Evolutionary conservation across 2,888 invertebrate species (phyloP).

Genomic region (Melieria crassipennis): DNA sequence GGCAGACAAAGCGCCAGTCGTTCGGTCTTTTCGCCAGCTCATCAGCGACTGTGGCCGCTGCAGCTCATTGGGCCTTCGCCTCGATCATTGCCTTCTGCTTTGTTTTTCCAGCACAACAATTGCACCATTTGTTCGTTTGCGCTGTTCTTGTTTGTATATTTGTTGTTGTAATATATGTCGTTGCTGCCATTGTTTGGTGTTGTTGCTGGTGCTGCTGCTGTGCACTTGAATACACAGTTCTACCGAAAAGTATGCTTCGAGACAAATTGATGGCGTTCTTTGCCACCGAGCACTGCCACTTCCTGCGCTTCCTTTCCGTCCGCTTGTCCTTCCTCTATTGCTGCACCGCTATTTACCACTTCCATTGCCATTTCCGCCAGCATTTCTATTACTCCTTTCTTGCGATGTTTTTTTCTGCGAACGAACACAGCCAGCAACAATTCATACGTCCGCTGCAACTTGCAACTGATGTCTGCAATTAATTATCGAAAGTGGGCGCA

Average conservation of each 20-base stretch:
- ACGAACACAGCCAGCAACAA: conserved; percentile 37
- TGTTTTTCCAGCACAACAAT: too few relatives aligned
- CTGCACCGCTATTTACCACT: neutral
- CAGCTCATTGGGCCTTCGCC: too few relatives aligned
- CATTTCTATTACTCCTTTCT: conserved; percentile 29
- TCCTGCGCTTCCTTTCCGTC: neutral
- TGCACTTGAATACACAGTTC: conserved; percentile 37
- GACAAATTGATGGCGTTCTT: conserved; percentile 58
- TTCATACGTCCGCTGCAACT: conserved; percentile 50
- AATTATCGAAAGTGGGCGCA: conserved; percentile 64
- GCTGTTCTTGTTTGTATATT: too few relatives aligned
- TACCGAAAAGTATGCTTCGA: conserved; percentile 48
- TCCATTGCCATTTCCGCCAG: neutral
- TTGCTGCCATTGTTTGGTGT: neutral
- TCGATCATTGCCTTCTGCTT: too few relatives aligned
- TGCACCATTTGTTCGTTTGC: too few relatives aligned
- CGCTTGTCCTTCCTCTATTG: neutral
- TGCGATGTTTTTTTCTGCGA: conserved; percentile 31
- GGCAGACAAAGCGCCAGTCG: too few relatives aligned
- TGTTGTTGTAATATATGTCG: neutral
- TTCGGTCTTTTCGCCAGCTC: too few relatives aligned
- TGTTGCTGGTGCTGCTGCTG: conserved; percentile 2
- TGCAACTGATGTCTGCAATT: conserved; percentile 65
- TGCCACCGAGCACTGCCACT: conserved; percentile 22
- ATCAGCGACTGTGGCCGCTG: too few relatives aligned